Evolutionary conservation across 2,113 vertebrate species (phyloP), one percentile per base, ranked within the genome.

Genomic region (Eulacestoma nigropectus): DNA sequence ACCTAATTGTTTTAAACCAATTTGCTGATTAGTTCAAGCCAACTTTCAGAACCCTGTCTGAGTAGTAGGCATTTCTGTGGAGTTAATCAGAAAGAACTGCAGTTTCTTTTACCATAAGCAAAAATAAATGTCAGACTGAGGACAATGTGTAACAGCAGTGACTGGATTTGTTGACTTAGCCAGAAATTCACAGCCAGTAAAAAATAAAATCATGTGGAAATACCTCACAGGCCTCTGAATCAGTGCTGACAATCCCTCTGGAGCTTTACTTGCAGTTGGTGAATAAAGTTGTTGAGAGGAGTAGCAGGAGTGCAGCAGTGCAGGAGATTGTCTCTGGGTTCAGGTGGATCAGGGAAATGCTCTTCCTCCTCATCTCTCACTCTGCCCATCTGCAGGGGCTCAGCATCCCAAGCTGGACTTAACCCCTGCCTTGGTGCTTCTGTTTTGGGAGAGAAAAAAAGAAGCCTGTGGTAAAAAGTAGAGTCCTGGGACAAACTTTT

Each of bases 131-230:
- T 75, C 39, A 75, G 65, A 39, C 64, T 33, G 41, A 94, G 80
- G 76, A 93, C 90, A 93, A 81, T 72, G n/a, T 76, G 88, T 95
- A 87, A 92, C 87, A 95, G 83, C 76, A 75, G 39, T 93, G 88
- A 93, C 88, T 90, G 64, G 41, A 18, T 90, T 68, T 88, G 47
- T 95, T 93, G 96, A 67, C 44, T 92, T 94, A 93, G 52, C 41
- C 60, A 90, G 73, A 95, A 93, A 87, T 64, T 78, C 0, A 0
- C 73, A 75, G 41, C 46, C 67, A 62, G 26, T 18, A n/a, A 30
- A 79, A 81, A 50, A 77, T 26, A 63, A 79, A 57, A 70, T 65
- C 17, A 37, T 67, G 21, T 92, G 79, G 68, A 81, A 93, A 42
- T 81, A 80, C n/a, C 37, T 94, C 82, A 76, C 12, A 37, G 42